Evolutionary conservation across 2,113 vertebrate genomes (phyloP), one percentile per base, ranked within the genome.

Genomic region (Pontoporia blainvillei): DNA sequence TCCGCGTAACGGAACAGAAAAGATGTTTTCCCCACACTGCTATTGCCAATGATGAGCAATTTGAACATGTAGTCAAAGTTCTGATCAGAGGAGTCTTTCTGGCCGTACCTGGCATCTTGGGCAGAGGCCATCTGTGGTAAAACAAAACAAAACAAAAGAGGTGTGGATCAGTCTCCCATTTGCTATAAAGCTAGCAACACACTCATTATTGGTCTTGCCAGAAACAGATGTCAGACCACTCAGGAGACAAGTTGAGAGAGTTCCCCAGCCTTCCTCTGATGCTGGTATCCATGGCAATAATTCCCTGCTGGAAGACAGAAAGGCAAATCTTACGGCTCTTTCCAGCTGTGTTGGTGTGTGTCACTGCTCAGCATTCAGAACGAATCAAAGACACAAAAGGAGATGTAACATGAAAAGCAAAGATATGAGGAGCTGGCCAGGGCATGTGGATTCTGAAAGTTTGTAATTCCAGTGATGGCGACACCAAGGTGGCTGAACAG

Each of bases 11-110:
- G 99, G 98, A 99, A 99, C 86, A 99, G 99, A 98, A 99, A 99
- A 17, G 99, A 99, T 0, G 99, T 99, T 92, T 99, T 99, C 29
- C 99, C 99, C 85, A 99, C 99, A 12, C 99, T 99, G 99, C 99
- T 99, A 97, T 99, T 99, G 94, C 99, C 99, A 10, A 99, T 99
- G 98, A 99, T 99, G 81, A 99, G 99, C 96, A 99, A 90, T 94
- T 99, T 99, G 97, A 99, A 99, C 99, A 99, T 99, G 98, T 99
- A 99, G 98, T 99, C 99, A 90, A 99, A 99, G 98, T 99, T 99
- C 98, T 99, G 99, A 97, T 99, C 99, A 2, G 99, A 99, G 52
- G 99, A 98, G 95, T 99, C 99, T 96, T 99, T 99, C 97, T 99
- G 99, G 94, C 98, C 98, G 91, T 96, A 98, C 98, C 99, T 99